Conservation (phyloP, 2,888 invertebrate species). For the Gnatocerus cornutus region DNA sequence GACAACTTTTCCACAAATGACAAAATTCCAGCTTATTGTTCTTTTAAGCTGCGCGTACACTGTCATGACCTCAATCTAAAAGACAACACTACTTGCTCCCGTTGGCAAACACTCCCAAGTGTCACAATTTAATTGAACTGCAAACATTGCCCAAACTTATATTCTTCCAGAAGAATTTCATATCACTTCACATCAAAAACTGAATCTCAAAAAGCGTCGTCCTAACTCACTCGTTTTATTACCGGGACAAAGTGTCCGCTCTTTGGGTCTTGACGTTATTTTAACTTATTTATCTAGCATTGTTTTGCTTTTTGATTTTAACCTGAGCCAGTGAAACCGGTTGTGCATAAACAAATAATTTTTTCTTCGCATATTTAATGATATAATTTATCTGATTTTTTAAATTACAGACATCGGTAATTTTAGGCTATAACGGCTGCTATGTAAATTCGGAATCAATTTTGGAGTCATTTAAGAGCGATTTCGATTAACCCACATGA, state of each 20-base stretch:
- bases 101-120: too few relatives aligned
- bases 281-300: slow-evolving; percentile 14
- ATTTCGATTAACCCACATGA: slow-evolving; percentile 4
- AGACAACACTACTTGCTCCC: too few relatives aligned
- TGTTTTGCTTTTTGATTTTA: slow-evolving; percentile 1
- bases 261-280: neutral
- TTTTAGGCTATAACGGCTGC: slow-evolving; percentile 6
- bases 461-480: slow-evolving; percentile 9
- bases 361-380: slow-evolving; percentile 13
- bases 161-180: too few relatives aligned
- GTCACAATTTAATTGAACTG: too few relatives aligned
- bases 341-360: slow-evolving; percentile 9
- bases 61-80: neutral
- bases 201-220: slow-evolving; percentile 2
- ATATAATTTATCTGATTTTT: slow-evolving; percentile 17
- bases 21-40: neutral
- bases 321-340: slow-evolving; percentile 23
- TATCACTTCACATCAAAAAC: too few relatives aligned
- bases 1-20: slow-evolving; percentile 5
- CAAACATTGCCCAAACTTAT: too few relatives aligned
- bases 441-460: slow-evolving; percentile 23
- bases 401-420: slow-evolving; percentile 10
- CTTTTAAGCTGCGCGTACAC: neutral
- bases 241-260: too few relatives aligned
- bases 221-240: neutral